Conservation (phyloP, 2,888 invertebrate genomes). For the Polydrusus cervinus region DNA sequence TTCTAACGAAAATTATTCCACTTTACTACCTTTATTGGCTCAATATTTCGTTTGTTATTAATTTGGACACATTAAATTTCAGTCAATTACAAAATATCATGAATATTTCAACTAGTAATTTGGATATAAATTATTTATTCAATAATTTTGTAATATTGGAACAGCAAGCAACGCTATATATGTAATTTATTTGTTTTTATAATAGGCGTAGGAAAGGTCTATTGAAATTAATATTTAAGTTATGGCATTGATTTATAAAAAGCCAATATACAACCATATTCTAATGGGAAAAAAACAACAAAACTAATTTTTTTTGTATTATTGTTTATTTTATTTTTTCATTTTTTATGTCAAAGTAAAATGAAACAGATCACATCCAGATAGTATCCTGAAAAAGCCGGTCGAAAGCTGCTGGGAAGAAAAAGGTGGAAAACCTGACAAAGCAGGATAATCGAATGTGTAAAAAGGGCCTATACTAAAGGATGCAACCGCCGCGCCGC, state of each 20-base stretch:
- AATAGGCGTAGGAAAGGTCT: neutral
- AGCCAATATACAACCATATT: neutral
- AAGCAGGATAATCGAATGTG: constrained; percentile 11
- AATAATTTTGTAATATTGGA: neutral
- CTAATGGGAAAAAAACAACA: too few species aligned
- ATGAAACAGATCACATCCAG: neutral
- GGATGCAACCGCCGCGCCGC: neutral
- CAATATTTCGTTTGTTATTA: constrained; percentile 2
- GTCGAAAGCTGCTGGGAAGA: neutral
- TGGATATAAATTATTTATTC: neutral
- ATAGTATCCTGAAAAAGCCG: neutral
- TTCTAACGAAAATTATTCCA: neutral
- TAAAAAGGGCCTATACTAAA: neutral
- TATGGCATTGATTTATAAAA: neutral
- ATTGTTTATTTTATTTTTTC: too few species aligned
- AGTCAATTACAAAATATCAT: constrained; percentile 3
- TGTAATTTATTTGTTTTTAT: neutral
- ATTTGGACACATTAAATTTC: constrained; percentile 6
- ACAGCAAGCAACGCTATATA: neutral
- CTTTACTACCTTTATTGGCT: constrained; percentile 1
- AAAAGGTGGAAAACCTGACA: constrained; percentile 8
- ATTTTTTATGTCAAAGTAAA: neutral
- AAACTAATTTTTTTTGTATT: too few species aligned
- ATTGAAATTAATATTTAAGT: neutral
- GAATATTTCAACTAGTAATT: constrained; percentile 2